phyloP scores from a whole-genome alignment of 2,113 vertebrate species.

The Caranx ignobilis region DNA sequence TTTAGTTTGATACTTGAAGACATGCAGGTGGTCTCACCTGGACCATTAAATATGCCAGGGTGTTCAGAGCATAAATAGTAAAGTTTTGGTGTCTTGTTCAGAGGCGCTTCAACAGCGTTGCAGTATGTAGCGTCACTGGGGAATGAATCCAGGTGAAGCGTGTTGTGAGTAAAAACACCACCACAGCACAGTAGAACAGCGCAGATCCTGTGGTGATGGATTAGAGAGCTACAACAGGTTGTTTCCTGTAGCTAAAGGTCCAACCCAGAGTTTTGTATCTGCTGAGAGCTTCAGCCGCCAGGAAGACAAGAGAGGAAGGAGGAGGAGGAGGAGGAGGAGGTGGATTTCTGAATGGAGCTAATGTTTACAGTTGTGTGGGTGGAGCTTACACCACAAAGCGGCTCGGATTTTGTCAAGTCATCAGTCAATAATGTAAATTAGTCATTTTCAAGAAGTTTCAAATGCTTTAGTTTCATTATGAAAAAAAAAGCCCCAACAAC shows the following conservation, averaged over 20 bases:
- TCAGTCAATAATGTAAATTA: conserved; percentile 26
- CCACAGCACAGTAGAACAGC: neutral
- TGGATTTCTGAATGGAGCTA: conserved; percentile 21
- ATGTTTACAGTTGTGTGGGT: conserved; percentile 27
- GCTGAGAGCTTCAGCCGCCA: conserved; percentile 23
- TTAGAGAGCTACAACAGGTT: conserved; percentile 8
- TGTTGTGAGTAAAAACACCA: neutral
- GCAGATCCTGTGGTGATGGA: neutral
- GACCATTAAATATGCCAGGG: neutral
- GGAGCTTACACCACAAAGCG: neutral
- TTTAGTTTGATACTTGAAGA: neutral
- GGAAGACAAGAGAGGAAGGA: neutral
- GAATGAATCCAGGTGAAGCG: neutral
- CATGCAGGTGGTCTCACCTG: neutral
- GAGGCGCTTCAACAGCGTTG: neutral
- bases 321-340: neutral
- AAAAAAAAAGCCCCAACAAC: neutral
- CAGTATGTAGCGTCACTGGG: neutral
- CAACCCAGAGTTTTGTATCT: conserved; percentile 48
- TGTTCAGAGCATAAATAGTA: neutral
- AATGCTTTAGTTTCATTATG: conserved; percentile 30
- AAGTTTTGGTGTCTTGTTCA: neutral
- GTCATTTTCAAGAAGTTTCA: neutral
- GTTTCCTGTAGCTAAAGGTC: conserved; percentile 5
- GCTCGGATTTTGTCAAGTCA: neutral